These are phyloP conservation scores for Nomada fucata DNA, from an alignment of 2,888 invertebrate genomes.

Conservation along the genomic window DNA sequence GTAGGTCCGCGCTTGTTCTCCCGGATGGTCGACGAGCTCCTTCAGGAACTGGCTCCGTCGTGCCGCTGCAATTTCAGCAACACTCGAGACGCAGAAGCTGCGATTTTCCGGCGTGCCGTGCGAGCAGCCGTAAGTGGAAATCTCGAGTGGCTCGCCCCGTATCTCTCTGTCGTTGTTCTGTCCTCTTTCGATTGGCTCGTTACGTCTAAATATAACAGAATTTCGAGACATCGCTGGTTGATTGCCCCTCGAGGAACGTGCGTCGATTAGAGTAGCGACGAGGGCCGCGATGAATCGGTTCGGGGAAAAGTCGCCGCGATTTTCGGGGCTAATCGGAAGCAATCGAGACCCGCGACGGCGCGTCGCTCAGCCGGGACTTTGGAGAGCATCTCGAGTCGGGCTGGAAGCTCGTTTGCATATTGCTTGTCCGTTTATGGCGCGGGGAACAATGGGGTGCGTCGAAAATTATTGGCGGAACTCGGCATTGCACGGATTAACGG, in stretches of 20 bases:
- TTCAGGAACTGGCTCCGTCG: conserved; percentile 64
- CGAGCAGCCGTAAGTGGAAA: conserved; percentile 60
- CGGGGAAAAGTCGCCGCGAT: conserved; percentile 48
- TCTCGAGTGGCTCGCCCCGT: conserved; percentile 54
- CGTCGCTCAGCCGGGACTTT: neutral
- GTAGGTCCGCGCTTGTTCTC: neutral
- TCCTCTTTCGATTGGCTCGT: conserved; percentile 64
- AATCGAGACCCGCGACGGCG: conserved; percentile 26
- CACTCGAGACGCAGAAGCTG: conserved; percentile 66
- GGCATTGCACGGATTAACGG: conserved; percentile 31
- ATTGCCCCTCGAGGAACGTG: conserved; percentile 52
- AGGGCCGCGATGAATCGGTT: conserved; percentile 28
- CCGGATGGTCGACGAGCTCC: conserved; percentile 46
- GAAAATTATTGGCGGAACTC: conserved; percentile 48
- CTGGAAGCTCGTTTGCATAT: conserved; percentile 49
- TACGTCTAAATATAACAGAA: conserved; percentile 69
- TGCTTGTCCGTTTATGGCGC: conserved; percentile 23
- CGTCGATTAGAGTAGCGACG: conserved; percentile 37
- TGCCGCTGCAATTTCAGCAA: conserved; percentile 70
- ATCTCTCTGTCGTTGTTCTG: conserved; percentile 46
- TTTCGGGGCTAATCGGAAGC: conserved; percentile 58
- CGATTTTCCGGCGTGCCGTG: conserved; percentile 34
- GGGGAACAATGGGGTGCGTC: conserved; percentile 51
- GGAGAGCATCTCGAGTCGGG: neutral
- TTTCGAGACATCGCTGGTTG: conserved; percentile 49